These are phyloP conservation scores for Pollachius pollachius DNA, from an alignment of 2,113 vertebrate genomes.

Conservation along the genomic window DNA sequence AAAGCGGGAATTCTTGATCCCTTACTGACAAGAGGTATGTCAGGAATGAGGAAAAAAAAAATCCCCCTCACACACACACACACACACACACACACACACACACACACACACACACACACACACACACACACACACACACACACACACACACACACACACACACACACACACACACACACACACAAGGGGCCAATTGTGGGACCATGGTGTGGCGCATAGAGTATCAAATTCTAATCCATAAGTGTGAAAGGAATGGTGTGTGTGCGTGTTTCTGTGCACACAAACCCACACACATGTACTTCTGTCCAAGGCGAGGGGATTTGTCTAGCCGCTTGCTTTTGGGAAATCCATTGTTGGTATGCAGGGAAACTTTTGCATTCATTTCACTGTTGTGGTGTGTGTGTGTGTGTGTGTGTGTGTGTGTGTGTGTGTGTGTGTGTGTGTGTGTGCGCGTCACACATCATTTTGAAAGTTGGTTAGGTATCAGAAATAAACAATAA, in stretches of 20 bases:
- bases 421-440: slow-evolving; percentile 3
- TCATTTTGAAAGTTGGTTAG: no score
- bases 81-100: no score
- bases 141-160: not conserved
- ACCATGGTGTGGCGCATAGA: not conserved
- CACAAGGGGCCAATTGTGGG: not conserved
- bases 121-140: not conserved
- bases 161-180: not conserved
- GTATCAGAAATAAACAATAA: no score
- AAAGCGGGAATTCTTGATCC: slow-evolving; percentile 51
- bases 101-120: not conserved
- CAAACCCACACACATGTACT: slow-evolving; percentile 25
- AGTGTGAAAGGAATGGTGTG: not conserved
- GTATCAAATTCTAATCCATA: not conserved
- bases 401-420: no score
- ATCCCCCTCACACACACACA: not conserved
- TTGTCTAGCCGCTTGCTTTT: no score
- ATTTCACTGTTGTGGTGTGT: no score
- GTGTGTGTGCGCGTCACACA: no score
- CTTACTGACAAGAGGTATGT: slow-evolving; percentile 63
- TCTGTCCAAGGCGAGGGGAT: no score
- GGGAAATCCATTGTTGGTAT: no score
- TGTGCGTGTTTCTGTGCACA: slow-evolving; percentile 10
- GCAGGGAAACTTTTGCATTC: no score
- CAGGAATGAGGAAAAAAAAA: slow-evolving; percentile 63